Conservation (phyloP, 1,140 invertebrate species). For the Littorina saxatilis region DNA sequence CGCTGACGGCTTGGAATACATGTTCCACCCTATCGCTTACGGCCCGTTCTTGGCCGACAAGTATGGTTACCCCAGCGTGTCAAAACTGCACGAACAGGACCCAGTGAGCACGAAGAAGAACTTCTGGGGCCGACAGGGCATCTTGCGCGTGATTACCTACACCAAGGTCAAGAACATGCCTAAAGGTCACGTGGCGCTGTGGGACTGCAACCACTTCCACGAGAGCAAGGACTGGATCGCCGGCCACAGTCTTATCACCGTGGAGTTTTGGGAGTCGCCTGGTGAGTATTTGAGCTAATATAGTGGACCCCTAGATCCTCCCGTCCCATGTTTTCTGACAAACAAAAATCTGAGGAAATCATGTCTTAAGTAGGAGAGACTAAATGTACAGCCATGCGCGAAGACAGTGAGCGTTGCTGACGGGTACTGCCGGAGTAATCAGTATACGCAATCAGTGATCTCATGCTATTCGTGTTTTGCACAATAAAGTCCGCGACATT, state of each 20-base stretch:
- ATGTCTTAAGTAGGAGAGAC: no score
- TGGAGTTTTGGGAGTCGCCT: slow-evolving; percentile 74
- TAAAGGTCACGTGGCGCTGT: slow-evolving; percentile 71
- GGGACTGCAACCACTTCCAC: slow-evolving; percentile 72
- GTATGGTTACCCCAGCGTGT: slow-evolving; percentile 71
- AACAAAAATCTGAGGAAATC: no score
- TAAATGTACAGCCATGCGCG: no score
- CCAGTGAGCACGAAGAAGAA: slow-evolving; percentile 64
- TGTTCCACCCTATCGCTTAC: slow-evolving; percentile 71
- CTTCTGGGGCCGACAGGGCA: slow-evolving; percentile 69
- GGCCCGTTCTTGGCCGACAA: slow-evolving; percentile 72
- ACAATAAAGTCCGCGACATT: no score
- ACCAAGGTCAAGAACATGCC: slow-evolving; percentile 64
- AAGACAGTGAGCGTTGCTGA: no score
- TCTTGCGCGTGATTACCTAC: slow-evolving; percentile 70
- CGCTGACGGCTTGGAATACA: slow-evolving; percentile 64
- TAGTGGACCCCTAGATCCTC: no score
- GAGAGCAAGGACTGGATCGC: slow-evolving; percentile 68
- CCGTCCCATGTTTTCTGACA: no score
- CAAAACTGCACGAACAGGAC: slow-evolving; percentile 64
- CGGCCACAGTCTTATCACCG: slow-evolving; percentile 66
- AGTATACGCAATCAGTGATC: no score
- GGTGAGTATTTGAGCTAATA: slow-evolving; percentile 56
- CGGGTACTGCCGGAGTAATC: no score
- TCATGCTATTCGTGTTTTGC: no score